Percentiles rank a stretch among this genome's conserved stretches.
These are phyloP conservation scores for Tholera decimalis DNA, from an alignment of 2,888 invertebrate species.

Conservation along the genomic window DNA sequence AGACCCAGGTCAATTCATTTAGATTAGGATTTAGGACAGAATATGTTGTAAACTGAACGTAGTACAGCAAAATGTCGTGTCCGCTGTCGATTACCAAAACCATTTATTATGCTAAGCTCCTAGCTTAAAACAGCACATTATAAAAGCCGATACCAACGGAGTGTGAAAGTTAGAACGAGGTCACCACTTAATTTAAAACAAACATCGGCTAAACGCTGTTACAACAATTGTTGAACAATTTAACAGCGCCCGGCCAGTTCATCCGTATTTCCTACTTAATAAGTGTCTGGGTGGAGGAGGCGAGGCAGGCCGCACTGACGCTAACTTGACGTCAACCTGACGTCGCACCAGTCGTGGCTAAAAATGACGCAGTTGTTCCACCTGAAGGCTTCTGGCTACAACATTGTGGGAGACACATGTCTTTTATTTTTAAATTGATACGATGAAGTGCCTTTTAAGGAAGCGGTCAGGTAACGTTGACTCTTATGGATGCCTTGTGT, in stretches of 20 bases:
- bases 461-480: conserved; percentile 7
- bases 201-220: conserved; percentile 63
- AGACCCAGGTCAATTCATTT: background rate
- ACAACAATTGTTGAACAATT: conserved; percentile 72
- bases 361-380: conserved; percentile 77
- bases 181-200: conserved; percentile 58
- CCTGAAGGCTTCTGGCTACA: conserved; percentile 64
- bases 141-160: conserved; percentile 40
- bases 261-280: conserved; percentile 83
- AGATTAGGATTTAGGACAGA: background rate
- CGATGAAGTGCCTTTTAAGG: conserved; percentile 5
- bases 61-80: background rate
- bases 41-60: background rate
- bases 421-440: conserved; percentile 35
- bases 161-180: conserved; percentile 55
- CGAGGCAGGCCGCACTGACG: conserved; percentile 74
- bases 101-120: conserved; percentile 21
- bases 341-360: conserved; percentile 72
- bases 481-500: conserved; percentile 2
- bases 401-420: conserved; percentile 59
- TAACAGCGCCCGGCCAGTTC: conserved; percentile 66
- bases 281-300: conserved; percentile 77
- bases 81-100: conserved; percentile 17
- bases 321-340: conserved; percentile 83
- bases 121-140: conserved; percentile 32